phyloP scores from a whole-genome alignment of 2,113 vertebrate species.

The Bubalus kerabau region DNA sequence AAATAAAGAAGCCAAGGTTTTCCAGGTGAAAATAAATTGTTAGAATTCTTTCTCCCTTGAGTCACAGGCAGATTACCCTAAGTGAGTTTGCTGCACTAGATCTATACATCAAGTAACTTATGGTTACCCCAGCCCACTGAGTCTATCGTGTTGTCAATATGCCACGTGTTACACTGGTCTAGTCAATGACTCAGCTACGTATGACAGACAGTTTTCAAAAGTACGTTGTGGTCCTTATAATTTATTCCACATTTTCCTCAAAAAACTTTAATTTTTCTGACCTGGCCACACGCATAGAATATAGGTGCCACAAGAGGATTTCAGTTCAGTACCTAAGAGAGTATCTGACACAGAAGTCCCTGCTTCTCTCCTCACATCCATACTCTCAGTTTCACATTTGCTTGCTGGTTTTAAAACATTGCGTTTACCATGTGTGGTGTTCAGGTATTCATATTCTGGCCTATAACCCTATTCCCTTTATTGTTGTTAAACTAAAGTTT shows the following conservation, averaged over 20 bases:
- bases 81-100: neutral
- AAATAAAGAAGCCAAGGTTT: neutral
- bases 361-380: neutral
- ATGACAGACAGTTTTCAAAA: neutral
- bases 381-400: neutral
- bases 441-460: neutral
- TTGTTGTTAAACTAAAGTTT: neutral
- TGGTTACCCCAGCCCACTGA: fast-evolving
- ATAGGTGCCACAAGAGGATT: neutral
- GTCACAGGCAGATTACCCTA: neutral
- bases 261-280: neutral
- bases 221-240: neutral
- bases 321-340: too few relatives aligned
- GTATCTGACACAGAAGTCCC: neutral
- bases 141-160: neutral
- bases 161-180: neutral
- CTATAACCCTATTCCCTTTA: neutral
- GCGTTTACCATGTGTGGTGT: neutral
- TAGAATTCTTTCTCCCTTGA: neutral
- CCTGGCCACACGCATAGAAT: neutral
- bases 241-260: neutral
- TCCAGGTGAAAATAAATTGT: neutral
- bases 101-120: neutral
- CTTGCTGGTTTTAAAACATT: neutral
- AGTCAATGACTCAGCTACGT: neutral